A percentile compares a stretch with the other conserved stretches of the same genome.
Conservation (phyloP, 2,113 vertebrate genomes). For the Nothoprocta pentlandii region DNA sequence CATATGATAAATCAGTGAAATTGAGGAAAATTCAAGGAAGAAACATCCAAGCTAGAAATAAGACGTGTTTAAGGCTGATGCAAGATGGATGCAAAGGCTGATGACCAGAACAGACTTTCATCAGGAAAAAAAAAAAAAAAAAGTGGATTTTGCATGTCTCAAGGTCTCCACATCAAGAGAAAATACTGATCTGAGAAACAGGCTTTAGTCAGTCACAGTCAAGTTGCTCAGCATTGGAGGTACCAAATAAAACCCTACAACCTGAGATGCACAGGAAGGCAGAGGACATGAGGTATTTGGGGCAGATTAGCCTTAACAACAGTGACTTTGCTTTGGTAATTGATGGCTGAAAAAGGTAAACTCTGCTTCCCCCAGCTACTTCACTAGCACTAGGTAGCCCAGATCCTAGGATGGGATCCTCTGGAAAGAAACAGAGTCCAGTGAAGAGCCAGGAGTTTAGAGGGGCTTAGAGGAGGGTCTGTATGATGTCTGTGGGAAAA, state of each 20-base stretch:
- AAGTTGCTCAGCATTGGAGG: neutral
- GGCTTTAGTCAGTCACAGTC: neutral
- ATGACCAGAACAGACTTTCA: neutral
- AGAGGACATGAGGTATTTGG: neutral
- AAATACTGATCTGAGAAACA: fast-evolving
- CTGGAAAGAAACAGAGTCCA: neutral
- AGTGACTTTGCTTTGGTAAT: neutral
- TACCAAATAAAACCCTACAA: neutral
- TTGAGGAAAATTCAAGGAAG: neutral
- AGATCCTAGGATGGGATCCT: neutral
- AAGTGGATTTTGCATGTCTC: neutral
- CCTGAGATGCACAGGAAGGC: neutral
- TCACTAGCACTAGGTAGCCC: neutral
- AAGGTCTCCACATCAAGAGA: neutral
- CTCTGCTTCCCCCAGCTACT: neutral
- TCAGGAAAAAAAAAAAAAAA: neutral
- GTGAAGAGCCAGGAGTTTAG: neutral
- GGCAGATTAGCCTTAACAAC: neutral
- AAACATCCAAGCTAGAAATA: neutral
- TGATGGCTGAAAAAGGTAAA: neutral
- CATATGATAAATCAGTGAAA: fast-evolving
- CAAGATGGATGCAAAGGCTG: neutral
- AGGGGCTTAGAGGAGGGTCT: neutral
- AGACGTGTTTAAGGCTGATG: neutral
- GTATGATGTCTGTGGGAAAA: neutral